Conservation (phyloP, 2,113 vertebrate species). For the Corydoras sp. region DNA sequence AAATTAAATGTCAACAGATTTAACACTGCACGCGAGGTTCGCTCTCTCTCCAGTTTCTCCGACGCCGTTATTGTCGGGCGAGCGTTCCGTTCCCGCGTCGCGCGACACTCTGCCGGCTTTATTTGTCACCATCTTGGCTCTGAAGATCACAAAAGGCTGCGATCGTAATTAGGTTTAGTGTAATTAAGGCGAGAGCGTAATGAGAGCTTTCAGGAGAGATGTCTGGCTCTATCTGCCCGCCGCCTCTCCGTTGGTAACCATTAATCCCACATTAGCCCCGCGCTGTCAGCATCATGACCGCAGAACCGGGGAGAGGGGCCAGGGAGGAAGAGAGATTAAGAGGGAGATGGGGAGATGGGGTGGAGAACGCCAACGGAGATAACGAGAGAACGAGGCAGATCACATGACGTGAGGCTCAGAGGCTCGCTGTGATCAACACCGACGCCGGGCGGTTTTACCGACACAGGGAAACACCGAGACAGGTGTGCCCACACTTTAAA, state of each 20-base stretch:
- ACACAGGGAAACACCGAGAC: background rate
- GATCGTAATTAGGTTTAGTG: slow-evolving; percentile 73
- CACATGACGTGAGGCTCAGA: background rate
- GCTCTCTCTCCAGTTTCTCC: slow-evolving; percentile 46
- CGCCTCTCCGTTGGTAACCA: slow-evolving; percentile 44
- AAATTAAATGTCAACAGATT: slow-evolving; percentile 76
- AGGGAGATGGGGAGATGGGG: background rate
- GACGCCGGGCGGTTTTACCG: background rate
- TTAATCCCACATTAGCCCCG: slow-evolving; percentile 46
- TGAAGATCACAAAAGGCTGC: slow-evolving; percentile 72
- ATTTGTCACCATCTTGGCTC: slow-evolving; percentile 64
- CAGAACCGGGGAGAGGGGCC: slow-evolving; percentile 7
- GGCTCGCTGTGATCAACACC: background rate
- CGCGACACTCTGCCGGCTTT: slow-evolving; percentile 55
- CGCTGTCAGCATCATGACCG: slow-evolving; percentile 38
- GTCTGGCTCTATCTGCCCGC: slow-evolving; percentile 58
- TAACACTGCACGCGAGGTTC: slow-evolving; percentile 44
- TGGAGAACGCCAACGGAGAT: background rate
- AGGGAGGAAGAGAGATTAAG: background rate
- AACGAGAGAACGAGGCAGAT: background rate
- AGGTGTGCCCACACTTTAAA: too few species aligned
- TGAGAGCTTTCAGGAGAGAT: slow-evolving; percentile 62
- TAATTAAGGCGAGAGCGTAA: slow-evolving; percentile 61
- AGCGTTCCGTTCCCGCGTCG: slow-evolving; percentile 43
- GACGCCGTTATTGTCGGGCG: slow-evolving; percentile 73